Base-by-base conservation (phyloP, 2,888 invertebrate genomes). In the Agrochola litura region DNA sequence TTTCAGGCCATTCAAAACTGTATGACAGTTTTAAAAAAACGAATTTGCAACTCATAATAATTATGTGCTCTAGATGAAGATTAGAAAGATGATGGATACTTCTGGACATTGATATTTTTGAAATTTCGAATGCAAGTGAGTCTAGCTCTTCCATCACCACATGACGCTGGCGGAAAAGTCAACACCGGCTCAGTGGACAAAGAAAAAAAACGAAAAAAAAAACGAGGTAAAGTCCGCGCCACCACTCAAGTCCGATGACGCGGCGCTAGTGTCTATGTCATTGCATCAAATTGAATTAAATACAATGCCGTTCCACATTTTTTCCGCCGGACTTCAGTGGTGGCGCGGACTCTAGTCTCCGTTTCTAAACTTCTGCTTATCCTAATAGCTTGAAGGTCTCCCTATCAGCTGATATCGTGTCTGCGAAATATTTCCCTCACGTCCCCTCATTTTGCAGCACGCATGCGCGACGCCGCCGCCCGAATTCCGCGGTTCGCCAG, bases 381-480 rank as follows among this genome's bases (percentile, higher is more conserved):
- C 64, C 70, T 19, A 66, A 73, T 25, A 68, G 3, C 37, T 49
- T 66, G 72, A 72, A 66, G 49, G 56, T 71, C 69, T 74, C 73
- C 41, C 71, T 75, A 85, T 85, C 84, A 89, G 89, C 89, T 89
- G 83, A 84, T 84, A 83, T 63, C 69, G 79, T 83, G 76, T 84
- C 83, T 77, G 86, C 84, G 71, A 85, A 86, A 81, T 80, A 77
- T 86, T 84, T 86, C 87, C 87, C 84, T 84, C 68, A 67, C n/a
- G 76, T 79, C 84, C 85, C 89, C 82, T 75, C 67, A 79, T 70
- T 71, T 76, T 77, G 76, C 77, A 84, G 64, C 67, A 87, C 94
- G 94, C 94, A 93, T 92, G 94, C 94, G 94, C 89, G 73, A 52
- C 72, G 76, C 70, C 87, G 63, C 71, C 85, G 84, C 83, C 86